Evolutionary conservation across 2,797 vertebrate genomes (phyloP).

Genomic region (Sylvilagus floridanus): DNA sequence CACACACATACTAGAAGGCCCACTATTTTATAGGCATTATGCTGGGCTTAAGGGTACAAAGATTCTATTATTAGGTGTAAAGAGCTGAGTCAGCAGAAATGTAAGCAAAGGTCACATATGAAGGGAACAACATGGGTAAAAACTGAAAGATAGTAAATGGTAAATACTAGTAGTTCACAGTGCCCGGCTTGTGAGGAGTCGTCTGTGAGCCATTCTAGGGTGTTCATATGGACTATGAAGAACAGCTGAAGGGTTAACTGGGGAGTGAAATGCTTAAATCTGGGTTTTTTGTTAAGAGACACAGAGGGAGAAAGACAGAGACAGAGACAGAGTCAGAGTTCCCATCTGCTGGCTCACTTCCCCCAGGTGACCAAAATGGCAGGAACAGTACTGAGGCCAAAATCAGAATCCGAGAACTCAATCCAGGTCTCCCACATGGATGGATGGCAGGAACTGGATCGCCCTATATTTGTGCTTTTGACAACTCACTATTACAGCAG

Average conservation of each 20-base stretch:
- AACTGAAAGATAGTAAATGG: background rate
- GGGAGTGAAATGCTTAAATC: background rate
- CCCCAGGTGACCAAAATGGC: too few species aligned
- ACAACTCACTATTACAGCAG: background rate
- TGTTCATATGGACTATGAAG: background rate
- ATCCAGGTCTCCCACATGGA: too few species aligned
- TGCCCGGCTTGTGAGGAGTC: too few species aligned
- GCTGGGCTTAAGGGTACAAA: background rate
- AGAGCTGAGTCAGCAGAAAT: background rate
- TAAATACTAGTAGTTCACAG: background rate
- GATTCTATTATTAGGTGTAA: background rate
- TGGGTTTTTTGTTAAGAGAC: too few species aligned
- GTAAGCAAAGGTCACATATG: background rate
- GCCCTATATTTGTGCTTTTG: background rate
- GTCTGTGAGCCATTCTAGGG: background rate
- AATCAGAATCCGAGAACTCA: too few species aligned
- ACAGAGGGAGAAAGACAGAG: too few species aligned
- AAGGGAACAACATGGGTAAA: background rate
- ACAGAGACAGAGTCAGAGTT: too few species aligned
- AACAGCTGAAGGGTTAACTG: accelerated
- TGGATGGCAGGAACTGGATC: too few species aligned
- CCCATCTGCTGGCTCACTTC: too few species aligned
- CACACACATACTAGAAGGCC: background rate
- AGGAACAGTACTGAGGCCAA: too few species aligned
- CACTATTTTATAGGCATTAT: background rate